A percentile compares a stretch with the other conserved stretches of the same genome.
These are phyloP conservation scores for Erynnis tages DNA, from an alignment of 2,888 invertebrate genomes.

Conservation along the genomic window DNA sequence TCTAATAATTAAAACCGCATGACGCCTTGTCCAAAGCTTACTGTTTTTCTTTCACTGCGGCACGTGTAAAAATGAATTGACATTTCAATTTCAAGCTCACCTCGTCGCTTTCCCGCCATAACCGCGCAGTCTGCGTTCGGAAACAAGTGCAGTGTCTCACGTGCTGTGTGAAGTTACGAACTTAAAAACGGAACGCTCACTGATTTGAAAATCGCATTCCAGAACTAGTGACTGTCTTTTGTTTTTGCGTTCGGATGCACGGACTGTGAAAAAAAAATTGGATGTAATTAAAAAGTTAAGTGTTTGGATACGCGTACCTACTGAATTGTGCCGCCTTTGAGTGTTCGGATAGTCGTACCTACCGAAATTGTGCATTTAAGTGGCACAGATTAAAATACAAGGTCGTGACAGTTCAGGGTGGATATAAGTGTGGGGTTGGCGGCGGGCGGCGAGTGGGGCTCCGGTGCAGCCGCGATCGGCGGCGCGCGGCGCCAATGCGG, in stretches of 20 bases:
- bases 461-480: slow-evolving; percentile 54
- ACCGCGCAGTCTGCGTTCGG: neutral
- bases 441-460: slow-evolving; percentile 22
- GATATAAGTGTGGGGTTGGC: neutral
- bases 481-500: slow-evolving; percentile 73
- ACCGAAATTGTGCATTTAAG: neutral
- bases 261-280: neutral
- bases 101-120: slow-evolving; percentile 12
- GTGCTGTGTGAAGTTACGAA: slow-evolving; percentile 2
- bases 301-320: slow-evolving; percentile 8
- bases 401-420: neutral
- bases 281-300: neutral
- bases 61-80: slow-evolving; percentile 2
- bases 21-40: neutral
- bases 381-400: neutral
- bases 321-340: neutral
- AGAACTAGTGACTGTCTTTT: neutral
- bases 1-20: too few species aligned
- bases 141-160: slow-evolving; percentile 8
- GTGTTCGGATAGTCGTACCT: slow-evolving; percentile 8
- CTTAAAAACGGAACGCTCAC: slow-evolving; percentile 2
- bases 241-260: neutral
- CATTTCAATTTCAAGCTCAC: slow-evolving; percentile 15
- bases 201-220: neutral
- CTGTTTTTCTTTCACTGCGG: neutral